phyloP scores from a whole-genome alignment of 64 coral and sea anemone species.

The Montipora capricornis region DNA sequence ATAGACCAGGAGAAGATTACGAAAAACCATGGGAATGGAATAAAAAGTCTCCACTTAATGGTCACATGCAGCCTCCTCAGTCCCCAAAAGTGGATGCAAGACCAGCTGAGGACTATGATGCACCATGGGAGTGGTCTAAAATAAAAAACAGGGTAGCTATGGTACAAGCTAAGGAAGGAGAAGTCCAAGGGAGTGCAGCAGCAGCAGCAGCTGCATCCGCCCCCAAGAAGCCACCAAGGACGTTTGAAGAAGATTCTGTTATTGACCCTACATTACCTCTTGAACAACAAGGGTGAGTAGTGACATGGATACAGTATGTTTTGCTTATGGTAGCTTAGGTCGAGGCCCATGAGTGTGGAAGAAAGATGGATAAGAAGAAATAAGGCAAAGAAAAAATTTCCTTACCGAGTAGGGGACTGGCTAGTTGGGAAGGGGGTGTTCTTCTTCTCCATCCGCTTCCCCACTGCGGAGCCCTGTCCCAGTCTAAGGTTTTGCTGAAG shows the following conservation, averaged over 20 bases:
- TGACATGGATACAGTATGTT: too few relatives aligned
- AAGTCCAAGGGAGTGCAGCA: not conserved
- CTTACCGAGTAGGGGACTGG: too few relatives aligned
- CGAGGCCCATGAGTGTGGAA: too few relatives aligned
- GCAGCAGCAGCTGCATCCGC: constrained; percentile 16
- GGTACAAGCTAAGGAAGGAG: constrained; percentile 27
- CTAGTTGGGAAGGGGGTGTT: too few relatives aligned
- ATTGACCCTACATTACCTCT: constrained; percentile 74
- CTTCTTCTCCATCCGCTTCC: too few relatives aligned
- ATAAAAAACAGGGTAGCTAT: constrained; percentile 51
- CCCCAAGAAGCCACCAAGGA: constrained; percentile 74
- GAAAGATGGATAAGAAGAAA: too few relatives aligned
- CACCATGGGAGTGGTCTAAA: constrained; percentile 87
- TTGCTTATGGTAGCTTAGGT: too few relatives aligned
- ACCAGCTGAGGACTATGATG: constrained; percentile 80
- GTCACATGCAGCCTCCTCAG: constrained; percentile 20
- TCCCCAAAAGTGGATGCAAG: constrained; percentile 71
- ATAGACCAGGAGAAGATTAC: constrained; percentile 76
- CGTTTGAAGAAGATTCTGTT: not conserved
- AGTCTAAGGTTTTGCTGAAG: too few relatives aligned
- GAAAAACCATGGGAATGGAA: constrained; percentile 92
- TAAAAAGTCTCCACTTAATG: constrained; percentile 20
- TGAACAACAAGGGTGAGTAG: constrained; percentile 72
- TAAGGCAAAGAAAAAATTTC: too few relatives aligned
- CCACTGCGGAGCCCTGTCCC: too few relatives aligned